Evolutionary conservation across 2,113 vertebrate species (phyloP), one percentile per base, ranked within the genome.

Genomic region (Amphiprion ocellaris): DNA sequence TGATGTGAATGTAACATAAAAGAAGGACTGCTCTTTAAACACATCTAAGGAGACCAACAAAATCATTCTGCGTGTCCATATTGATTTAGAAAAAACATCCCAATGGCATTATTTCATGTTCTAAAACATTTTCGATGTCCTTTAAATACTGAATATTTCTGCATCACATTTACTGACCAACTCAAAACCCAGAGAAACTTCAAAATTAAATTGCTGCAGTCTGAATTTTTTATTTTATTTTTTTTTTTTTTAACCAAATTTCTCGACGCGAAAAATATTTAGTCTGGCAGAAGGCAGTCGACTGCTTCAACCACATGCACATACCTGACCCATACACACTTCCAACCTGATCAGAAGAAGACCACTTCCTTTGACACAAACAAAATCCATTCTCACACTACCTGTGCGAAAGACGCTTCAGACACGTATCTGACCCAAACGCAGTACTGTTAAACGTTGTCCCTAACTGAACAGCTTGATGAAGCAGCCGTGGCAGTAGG

Each of bases 401-500:
- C 21, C 59, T 64, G 41, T 65, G 61, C 47, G 74, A 58, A 53
- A 74, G 50, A 68, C 49, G 82, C 76, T 73, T 12, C 39, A 53
- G 60, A 86, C 71, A 59, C 81, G 33, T 30, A 8, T 79, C 47
- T 50, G 63, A 80, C 68, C 49, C 61, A 59, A 49, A 14, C 33
- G 65, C 16, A 23, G 4, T 3, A 2, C 24, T 53, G 63, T 12
- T 15, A 6, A 14, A 15, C 0, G 3, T 37, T n/a, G 30, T 59
- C 24, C n/a, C 17, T 98, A 99, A 92, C 97, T 99, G 94, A 99
- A 99, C 91, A 99, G 97, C 93, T 99, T 99, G 90, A 99, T 73
- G 77, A 99, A 99, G 95, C 98, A 99, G 93, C 96, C 96, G 88
- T 99, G 98, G 88, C 98, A 99, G 95, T 99, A 99, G 19, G 98